Conservation (phyloP, 2,888 invertebrate species). For the Smittia aterrima region DNA sequence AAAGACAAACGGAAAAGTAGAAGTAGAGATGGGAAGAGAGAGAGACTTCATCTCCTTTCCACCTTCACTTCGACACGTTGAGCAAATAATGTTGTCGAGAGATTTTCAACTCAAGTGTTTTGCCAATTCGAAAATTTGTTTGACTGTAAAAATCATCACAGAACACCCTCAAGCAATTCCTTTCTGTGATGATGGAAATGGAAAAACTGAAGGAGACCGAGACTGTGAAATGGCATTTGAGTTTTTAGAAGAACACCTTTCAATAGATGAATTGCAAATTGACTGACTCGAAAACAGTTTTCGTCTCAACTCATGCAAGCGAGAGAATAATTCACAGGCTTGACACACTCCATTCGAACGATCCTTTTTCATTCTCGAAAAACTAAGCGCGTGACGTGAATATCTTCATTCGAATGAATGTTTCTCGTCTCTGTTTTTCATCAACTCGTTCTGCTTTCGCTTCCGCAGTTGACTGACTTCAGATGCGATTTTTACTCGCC, state of each 20-base stretch:
- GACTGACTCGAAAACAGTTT: constrained; percentile 4
- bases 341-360: not conserved
- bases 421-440: not conserved
- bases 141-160: not conserved
- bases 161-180: too few species aligned
- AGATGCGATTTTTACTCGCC: not conserved
- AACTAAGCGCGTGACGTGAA: not conserved
- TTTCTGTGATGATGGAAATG: not conserved
- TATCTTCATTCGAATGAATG: not conserved
- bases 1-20: too few species aligned
- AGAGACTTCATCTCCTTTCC: too few species aligned
- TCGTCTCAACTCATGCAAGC: not conserved
- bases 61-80: not conserved
- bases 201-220: not conserved
- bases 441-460: not conserved
- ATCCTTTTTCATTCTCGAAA: not conserved
- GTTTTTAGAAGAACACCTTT: not conserved
- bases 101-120: not conserved
- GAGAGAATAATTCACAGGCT: not conserved
- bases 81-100: not conserved
- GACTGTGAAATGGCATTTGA: not conserved
- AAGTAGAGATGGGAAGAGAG: too few species aligned
- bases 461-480: constrained; percentile 1
- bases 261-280: not conserved
- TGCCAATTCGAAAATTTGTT: not conserved